Evolutionary conservation across 2,888 invertebrate species (phyloP), one percentile per base, ranked within the genome.

Genomic region (Ceratothoa steindachneri): DNA sequence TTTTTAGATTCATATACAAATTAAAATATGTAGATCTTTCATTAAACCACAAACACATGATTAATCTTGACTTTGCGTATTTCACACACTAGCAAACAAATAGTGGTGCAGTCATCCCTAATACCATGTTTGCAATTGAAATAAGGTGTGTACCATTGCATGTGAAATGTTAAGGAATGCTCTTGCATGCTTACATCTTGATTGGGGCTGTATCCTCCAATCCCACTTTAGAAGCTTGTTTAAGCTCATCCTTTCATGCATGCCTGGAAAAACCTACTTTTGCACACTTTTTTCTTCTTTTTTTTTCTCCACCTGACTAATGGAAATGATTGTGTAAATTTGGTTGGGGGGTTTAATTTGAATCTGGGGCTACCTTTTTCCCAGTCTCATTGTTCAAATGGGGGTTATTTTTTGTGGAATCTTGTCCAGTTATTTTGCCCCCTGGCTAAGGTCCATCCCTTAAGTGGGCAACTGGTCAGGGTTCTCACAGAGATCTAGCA

Each of bases 21-120:
- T 41, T 41, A 41, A 41, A 41, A 67, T 67, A 30, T 41, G 41
- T 9, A 41, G n/a, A n/a, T n/a, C n/a, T n/a, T n/a, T n/a, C n/a
- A n/a, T n/a, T n/a, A n/a, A n/a, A n/a, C n/a, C 41, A 41, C 41
- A 41, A 9, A 41, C 12, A 41, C 12, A 9, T 12, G 5, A 60
- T 24, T 60, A 60, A 60, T 60, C 60, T 24, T 24, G n/a, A 60
- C 27, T 60, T 24, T 60, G 60, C 60, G 22, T 60, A 60, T 52
- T 52, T 69, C 3, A 60, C 27, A 60, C 24, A 60, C n/a, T 60
- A 60, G 60, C 60, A 24, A 60, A 60, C 60, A 60, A 60, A 60
- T 60, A 60, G 60, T 60, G 60, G 27, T 24, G 60, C 60, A 24
- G 60, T 60, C 27, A 41, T 24, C 22, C 12, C n/a, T 60, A n/a